Evolutionary conservation across 2,113 vertebrate genomes (phyloP).

Genomic region (Stigmatopora argus): DNA sequence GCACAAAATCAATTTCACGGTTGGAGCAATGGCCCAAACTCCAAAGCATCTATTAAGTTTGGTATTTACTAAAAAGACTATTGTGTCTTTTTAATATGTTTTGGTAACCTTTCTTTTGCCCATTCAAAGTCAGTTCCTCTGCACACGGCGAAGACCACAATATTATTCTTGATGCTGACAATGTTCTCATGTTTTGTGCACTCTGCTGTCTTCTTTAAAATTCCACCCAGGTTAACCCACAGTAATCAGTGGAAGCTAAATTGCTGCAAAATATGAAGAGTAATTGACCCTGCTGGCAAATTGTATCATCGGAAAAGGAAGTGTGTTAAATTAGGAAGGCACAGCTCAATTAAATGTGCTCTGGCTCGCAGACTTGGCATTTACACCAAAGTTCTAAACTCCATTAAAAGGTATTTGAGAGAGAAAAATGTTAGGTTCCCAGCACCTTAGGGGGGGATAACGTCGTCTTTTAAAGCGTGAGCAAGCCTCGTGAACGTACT

Average conservation of each 20-base stretch:
- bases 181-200: slow-evolving; percentile 18
- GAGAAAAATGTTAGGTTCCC: slow-evolving; percentile 60
- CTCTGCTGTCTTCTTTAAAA: slow-evolving; percentile 26
- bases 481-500: slow-evolving; percentile 56
- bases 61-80: slow-evolving; percentile 34
- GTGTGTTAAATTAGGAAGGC: slow-evolving; percentile 65
- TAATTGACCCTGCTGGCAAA: slow-evolving; percentile 67
- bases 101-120: slow-evolving; percentile 17
- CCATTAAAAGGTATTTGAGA: slow-evolving; percentile 74
- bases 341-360: slow-evolving; percentile 73
- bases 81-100: slow-evolving; percentile 19
- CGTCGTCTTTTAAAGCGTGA: slow-evolving; percentile 54
- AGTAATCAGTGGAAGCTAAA: slow-evolving; percentile 58
- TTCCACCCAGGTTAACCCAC: slow-evolving; percentile 52
- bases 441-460: slow-evolving; percentile 52
- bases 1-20: slow-evolving; percentile 54
- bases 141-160: slow-evolving; percentile 20
- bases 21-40: slow-evolving; percentile 32
- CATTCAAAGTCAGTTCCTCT: slow-evolving; percentile 1
- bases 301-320: slow-evolving; percentile 65
- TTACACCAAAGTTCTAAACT: slow-evolving; percentile 74
- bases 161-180: slow-evolving; percentile 12
- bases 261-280: slow-evolving; percentile 62
- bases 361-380: slow-evolving; percentile 71
- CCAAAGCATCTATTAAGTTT: slow-evolving; percentile 48